Base-by-base conservation (phyloP, 2,888 invertebrate genomes). In the Smittia aterrima region DNA sequence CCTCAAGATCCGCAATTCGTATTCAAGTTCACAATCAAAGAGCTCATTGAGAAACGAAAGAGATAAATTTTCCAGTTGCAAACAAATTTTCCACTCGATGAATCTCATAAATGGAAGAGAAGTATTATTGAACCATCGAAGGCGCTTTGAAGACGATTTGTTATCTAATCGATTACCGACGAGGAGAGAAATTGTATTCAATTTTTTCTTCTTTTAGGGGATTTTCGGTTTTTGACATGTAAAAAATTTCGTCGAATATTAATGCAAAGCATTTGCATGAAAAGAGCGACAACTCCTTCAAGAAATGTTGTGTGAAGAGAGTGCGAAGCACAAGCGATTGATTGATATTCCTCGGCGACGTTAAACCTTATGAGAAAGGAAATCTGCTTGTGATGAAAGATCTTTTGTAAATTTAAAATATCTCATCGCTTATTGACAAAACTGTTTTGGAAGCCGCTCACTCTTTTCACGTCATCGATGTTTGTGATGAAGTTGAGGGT, bases 141-240 rank as follows among this genome's bases (percentile, higher is more conserved):
- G 25, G n/a, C n/a, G 6, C 9, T 70, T 53, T 62, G 72, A 62
- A 72, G 62, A 72, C 62, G 72, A 72, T 72, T 72, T 72, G 72
- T 72, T 72, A 72, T 72, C 72, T 70, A 70, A 70, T 70, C 70
- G 70, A 70, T 70, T 70, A 70, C 41, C 27, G 47, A 66, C 24
- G 11, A 66, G 66, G 9, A 32, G n/a, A n/a, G 16, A 68, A 68
- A 71, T 71, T 71, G 54, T 54, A 54, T 54, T 32, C 32, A 38
- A 66, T 41, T 41, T 4, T 64, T 64, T 13, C 22, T n/a, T n/a
- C n/a, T 67, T 67, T 16, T 67, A 6, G 16, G 62, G 72, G 62
- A 62, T 72, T 72, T 72, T 54, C 72, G 58, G 72, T 40, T 58
- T 40, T 58, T 72, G 72, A 72, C 72, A 72, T 38, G 72, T 22